Evolutionary conservation across 2,888 invertebrate genomes (phyloP).

Genomic region (Conus canariensis): DNA sequence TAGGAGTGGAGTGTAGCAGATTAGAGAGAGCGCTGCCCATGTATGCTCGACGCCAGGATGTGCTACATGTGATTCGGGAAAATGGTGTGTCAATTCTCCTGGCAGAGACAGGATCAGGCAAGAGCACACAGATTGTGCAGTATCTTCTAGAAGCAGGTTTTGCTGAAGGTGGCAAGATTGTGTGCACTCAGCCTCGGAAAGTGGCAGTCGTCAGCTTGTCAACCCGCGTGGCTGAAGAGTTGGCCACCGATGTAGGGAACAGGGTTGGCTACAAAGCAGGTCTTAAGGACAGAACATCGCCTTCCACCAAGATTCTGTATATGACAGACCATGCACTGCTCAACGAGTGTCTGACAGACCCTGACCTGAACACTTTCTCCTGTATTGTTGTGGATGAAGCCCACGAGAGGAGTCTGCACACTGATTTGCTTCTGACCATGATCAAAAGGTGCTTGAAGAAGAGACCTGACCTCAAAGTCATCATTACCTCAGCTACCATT

Average conservation of each 20-base stretch:
- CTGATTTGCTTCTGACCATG: conserved; percentile 76
- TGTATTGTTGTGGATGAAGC: conserved; percentile 78
- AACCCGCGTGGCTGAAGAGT: conserved; percentile 72
- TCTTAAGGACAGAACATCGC: conserved; percentile 59
- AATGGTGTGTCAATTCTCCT: conserved; percentile 72
- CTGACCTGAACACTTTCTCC: conserved; percentile 59
- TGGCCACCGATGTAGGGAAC: conserved; percentile 67
- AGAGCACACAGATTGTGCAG: conserved; percentile 77
- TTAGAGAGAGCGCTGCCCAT: conserved; percentile 66
- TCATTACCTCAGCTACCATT: conserved; percentile 78
- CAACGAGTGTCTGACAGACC: conserved; percentile 73
- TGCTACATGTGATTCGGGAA: conserved; percentile 59
- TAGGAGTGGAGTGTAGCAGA: conserved; percentile 64
- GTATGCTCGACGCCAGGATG: conserved; percentile 64
- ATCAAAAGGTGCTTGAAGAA: conserved; percentile 64
- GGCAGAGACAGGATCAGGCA: conserved; percentile 78
- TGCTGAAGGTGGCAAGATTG: conserved; percentile 62
- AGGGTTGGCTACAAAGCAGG: conserved; percentile 72
- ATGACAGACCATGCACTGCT: conserved; percentile 77
- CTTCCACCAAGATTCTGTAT: conserved; percentile 75
- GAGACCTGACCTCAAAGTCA: conserved; percentile 71
- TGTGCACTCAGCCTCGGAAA: conserved; percentile 78
- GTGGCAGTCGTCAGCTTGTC: conserved; percentile 77
- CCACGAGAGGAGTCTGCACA: conserved; percentile 78
- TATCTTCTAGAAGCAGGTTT: conserved; percentile 71